These are phyloP conservation scores for Percopsis transmontana DNA, from an alignment of 2,113 vertebrate genomes.

Conservation along the genomic window DNA sequence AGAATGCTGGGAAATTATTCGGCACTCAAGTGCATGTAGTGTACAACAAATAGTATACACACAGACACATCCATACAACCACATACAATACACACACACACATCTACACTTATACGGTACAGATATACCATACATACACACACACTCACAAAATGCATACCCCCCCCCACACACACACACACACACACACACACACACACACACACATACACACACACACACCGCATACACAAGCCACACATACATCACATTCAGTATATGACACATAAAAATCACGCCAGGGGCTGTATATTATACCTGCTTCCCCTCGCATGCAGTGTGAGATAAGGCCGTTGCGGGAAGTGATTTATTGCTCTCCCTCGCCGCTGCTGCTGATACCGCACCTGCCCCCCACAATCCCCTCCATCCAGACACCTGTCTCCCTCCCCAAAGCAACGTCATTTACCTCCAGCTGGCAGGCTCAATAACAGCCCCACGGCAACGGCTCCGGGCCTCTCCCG, in stretches of 20 bases:
- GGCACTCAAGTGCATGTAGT: too few relatives aligned
- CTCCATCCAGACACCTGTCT: background rate
- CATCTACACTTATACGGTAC: background rate
- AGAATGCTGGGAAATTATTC: too few relatives aligned
- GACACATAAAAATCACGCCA: slow-evolving; percentile 2
- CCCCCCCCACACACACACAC: background rate
- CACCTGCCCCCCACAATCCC: slow-evolving; percentile 15
- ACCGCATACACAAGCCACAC: background rate
- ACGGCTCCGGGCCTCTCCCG: slow-evolving; percentile 20
- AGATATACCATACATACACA: background rate
- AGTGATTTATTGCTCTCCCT: slow-evolving; percentile 55
- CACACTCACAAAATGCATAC: slow-evolving; percentile 2
- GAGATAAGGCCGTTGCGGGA: slow-evolving; percentile 37
- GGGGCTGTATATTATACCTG: slow-evolving; percentile 24
- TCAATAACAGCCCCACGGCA: slow-evolving; percentile 29
- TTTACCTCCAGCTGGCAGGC: slow-evolving; percentile 57
- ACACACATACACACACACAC: slow-evolving; percentile 8
- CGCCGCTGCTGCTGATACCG: slow-evolving; percentile 30
- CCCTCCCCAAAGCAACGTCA: slow-evolving; percentile 42
- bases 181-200: slow-evolving; percentile 1
- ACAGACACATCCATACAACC: background rate
- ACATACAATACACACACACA: background rate
- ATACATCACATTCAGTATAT: background rate
- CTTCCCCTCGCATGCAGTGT: slow-evolving; percentile 29
- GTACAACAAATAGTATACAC: background rate